Evolutionary conservation across 2,888 invertebrate genomes (phyloP).

Genomic region (Epistrophella euchroma): DNA sequence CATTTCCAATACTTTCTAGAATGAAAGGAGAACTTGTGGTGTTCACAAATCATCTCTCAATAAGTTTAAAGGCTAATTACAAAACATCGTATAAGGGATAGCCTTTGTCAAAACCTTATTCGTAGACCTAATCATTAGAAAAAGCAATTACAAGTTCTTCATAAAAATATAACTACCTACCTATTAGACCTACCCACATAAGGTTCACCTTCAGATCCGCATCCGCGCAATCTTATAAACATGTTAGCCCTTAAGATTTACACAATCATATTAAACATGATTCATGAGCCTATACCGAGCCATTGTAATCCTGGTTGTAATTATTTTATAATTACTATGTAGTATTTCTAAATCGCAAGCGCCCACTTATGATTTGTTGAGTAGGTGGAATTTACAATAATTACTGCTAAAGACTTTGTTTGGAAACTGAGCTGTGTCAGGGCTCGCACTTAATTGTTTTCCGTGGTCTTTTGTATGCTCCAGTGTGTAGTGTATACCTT

Average conservation of each 20-base stretch:
- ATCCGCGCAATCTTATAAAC: slow-evolving; percentile 14
- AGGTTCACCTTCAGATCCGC: not conserved
- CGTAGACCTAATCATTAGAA: not conserved
- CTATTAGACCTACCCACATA: not conserved
- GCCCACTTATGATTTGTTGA: slow-evolving; percentile 69
- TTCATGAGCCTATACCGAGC: not conserved
- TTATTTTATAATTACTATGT: slow-evolving; percentile 69
- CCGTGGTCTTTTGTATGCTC: slow-evolving; percentile 67
- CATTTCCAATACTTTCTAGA: not conserved
- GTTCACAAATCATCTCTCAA: not conserved
- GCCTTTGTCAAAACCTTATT: slow-evolving; percentile 19
- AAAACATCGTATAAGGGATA: not conserved
- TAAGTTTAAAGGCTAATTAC: not conserved
- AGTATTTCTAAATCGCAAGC: slow-evolving; percentile 73
- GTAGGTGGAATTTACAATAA: slow-evolving; percentile 69
- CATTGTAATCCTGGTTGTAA: slow-evolving; percentile 41
- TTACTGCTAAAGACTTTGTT: slow-evolving; percentile 35
- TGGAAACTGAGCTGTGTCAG: slow-evolving; percentile 8
- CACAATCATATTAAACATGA: not conserved
- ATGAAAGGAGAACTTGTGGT: not conserved
- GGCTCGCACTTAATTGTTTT: slow-evolving; percentile 69
- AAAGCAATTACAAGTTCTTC: not conserved
- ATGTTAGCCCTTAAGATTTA: slow-evolving; percentile 23
- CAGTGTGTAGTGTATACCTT: slow-evolving; percentile 14
- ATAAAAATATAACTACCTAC: not conserved